Percentiles rank a stretch among this genome's conserved stretches.
Evolutionary conservation across 1,140 invertebrate genomes (phyloP).

Genomic region (Drosophila tani): DNA sequence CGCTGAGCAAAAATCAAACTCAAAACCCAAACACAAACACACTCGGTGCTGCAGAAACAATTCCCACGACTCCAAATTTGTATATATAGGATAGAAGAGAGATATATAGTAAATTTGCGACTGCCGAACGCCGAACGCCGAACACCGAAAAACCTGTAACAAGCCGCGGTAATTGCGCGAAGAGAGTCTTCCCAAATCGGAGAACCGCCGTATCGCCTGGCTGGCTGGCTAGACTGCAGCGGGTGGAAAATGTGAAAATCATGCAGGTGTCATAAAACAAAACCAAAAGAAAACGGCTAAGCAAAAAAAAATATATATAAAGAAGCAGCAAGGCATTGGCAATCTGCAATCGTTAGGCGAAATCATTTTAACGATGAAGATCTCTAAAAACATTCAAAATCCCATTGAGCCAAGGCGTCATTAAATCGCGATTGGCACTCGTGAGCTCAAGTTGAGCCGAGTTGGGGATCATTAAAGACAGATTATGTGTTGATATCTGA

Average conservation of each 20-base stretch:
- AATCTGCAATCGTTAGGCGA: slow-evolving; percentile 51
- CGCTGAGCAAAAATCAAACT: slow-evolving; percentile 62
- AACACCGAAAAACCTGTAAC: slow-evolving; percentile 71
- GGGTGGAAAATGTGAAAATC: slow-evolving; percentile 80
- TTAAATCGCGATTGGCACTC: slow-evolving; percentile 45
- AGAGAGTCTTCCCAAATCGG: slow-evolving; percentile 54
- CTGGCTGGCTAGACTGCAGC: slow-evolving; percentile 22
- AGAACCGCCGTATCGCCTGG: slow-evolving; percentile 27
- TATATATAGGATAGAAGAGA: slow-evolving; percentile 70
- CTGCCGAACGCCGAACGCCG: slow-evolving; percentile 29
- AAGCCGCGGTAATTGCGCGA: slow-evolving; percentile 75
- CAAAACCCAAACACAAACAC: slow-evolving; percentile 62
- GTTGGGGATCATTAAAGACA: slow-evolving; percentile 37
- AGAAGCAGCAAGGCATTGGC: slow-evolving; percentile 22
- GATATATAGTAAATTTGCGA: slow-evolving; percentile 60
- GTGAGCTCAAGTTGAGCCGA: slow-evolving; percentile 22
- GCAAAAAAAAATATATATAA: too few relatives aligned
- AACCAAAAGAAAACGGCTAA: slow-evolving; percentile 11
- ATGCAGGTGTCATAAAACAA: slow-evolving; percentile 80
- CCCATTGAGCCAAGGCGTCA: slow-evolving; percentile 35
- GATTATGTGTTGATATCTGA: slow-evolving; percentile 36
- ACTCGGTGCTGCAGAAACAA: slow-evolving; percentile 42
- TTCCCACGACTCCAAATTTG: slow-evolving; percentile 83
- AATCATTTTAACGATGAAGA: slow-evolving; percentile 59
- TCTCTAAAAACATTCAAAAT: slow-evolving; percentile 39